These are phyloP conservation scores for Drosophila ironensis DNA, from an alignment of 1,140 invertebrate genomes.

Conservation along the genomic window DNA sequence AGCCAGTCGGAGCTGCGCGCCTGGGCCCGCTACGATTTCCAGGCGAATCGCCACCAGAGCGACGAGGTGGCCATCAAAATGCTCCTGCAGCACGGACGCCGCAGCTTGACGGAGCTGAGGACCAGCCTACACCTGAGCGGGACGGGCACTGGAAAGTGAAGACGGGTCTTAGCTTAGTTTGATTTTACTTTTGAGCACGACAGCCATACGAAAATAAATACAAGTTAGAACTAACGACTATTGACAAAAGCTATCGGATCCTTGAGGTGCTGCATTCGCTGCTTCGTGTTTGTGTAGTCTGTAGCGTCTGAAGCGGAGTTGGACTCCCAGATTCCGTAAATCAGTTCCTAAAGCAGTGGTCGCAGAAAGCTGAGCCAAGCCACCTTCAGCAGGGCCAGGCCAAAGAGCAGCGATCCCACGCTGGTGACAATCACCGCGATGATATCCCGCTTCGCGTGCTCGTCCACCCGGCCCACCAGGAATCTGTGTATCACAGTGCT, in stretches of 20 bases:
- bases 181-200: conserved; percentile 63
- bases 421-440: conserved; percentile 83
- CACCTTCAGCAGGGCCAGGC: conserved; percentile 66
- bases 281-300: conserved; percentile 56
- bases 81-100: conserved; percentile 87
- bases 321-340: conserved; percentile 27
- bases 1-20: conserved; percentile 86
- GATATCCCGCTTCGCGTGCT: conserved; percentile 82
- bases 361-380: conserved; percentile 69
- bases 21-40: conserved; percentile 89
- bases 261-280: conserved; percentile 73
- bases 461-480: conserved; percentile 82
- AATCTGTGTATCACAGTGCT: conserved; percentile 84
- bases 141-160: conserved; percentile 26
- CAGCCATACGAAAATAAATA: conserved; percentile 61
- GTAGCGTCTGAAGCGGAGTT: conserved; percentile 43
- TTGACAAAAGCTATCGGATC: conserved; percentile 55
- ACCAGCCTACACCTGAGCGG: conserved; percentile 85
- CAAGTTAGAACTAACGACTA: conserved; percentile 47
- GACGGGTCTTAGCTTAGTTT: conserved; percentile 38
- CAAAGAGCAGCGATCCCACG: conserved; percentile 83
- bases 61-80: conserved; percentile 88
- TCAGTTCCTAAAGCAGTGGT: conserved; percentile 47
- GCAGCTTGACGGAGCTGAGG: conserved; percentile 86
- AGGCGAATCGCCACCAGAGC: conserved; percentile 85